Percentiles rank a stretch among this genome's conserved stretches.
Conservation (phyloP, 2,113 vertebrate genomes). For the Bostrychus sinensis region DNA sequence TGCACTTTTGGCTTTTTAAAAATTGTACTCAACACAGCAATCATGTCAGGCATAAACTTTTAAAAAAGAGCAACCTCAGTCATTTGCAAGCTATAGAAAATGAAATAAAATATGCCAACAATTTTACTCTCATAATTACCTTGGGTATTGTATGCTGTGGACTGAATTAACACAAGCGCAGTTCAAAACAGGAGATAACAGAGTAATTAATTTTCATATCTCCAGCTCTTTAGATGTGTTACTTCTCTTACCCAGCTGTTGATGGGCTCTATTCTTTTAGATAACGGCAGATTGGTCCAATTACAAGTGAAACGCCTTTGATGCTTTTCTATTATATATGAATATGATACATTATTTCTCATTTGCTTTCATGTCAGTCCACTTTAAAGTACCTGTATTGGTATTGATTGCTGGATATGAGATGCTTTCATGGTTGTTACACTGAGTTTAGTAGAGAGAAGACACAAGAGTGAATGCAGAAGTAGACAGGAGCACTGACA, state of each 20-base stretch:
- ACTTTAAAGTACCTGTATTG: constrained; percentile 1
- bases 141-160: constrained; percentile 12
- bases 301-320: constrained; percentile 30
- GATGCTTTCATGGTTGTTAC: constrained; percentile 6
- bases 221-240: constrained; percentile 40
- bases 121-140: constrained; percentile 9
- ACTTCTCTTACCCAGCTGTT: constrained; percentile 33
- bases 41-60: neutral
- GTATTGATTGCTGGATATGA: neutral
- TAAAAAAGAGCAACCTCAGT: constrained; percentile 13
- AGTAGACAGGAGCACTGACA: neutral
- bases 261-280: constrained; percentile 30
- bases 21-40: constrained; percentile 15
- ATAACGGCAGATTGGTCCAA: constrained; percentile 30
- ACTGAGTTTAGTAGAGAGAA: neutral
- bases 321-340: constrained; percentile 20
- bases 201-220: constrained; percentile 67
- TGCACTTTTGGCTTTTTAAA: constrained; percentile 19
- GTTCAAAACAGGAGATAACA: constrained; percentile 52
- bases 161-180: constrained; percentile 26
- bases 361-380: neutral
- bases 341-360: neutral
- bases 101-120: constrained; percentile 6
- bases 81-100: constrained; percentile 23
- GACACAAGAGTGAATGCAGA: neutral